A percentile compares a stretch with the other conserved stretches of the same genome.
phyloP scores from a whole-genome alignment of 2,888 invertebrate genomes.

The Sisyra nigra region DNA sequence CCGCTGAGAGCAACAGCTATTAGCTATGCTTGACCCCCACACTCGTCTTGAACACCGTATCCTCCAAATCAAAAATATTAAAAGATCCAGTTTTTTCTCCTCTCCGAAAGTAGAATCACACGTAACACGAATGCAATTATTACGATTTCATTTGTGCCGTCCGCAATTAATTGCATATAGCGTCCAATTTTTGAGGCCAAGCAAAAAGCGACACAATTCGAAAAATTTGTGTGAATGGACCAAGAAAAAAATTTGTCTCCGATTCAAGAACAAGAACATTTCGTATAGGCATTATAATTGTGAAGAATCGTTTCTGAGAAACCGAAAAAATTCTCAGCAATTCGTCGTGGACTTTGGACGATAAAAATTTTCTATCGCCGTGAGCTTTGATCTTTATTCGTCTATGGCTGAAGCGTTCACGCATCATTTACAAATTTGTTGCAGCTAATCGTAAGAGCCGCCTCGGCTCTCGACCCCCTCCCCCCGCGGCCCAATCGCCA shows the following conservation, averaged over 20 bases:
- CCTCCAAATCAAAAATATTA: slow-evolving; percentile 1
- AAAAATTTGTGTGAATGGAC: too few relatives aligned
- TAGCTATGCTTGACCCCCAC: slow-evolving; percentile 5
- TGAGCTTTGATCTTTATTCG: not conserved
- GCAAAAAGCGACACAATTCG: too few relatives aligned
- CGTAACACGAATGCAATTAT: too few relatives aligned
- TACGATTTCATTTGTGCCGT: too few relatives aligned
- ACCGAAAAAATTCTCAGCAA: not conserved
- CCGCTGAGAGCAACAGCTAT: slow-evolving; percentile 10
- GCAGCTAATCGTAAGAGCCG: not conserved
- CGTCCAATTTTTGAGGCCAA: too few relatives aligned
- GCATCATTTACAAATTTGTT: slow-evolving; percentile 2
- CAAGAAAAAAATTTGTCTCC: too few relatives aligned
- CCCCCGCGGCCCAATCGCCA: too few relatives aligned
- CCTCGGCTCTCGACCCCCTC: not conserved
- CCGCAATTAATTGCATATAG: too few relatives aligned
- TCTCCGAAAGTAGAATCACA: not conserved
- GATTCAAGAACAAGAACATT: too few relatives aligned
- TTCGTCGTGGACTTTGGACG: not conserved
- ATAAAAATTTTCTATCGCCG: not conserved
- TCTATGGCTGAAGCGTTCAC: not conserved
- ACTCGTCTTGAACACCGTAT: not conserved
- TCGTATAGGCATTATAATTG: too few relatives aligned
- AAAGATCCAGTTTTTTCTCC: slow-evolving; percentile 7
- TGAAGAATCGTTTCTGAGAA: too few relatives aligned